Percentiles rank a stretch among this genome's conserved stretches.
Conservation (phyloP, 2,888 invertebrate genomes). For the Cepaea hortensis region DNA sequence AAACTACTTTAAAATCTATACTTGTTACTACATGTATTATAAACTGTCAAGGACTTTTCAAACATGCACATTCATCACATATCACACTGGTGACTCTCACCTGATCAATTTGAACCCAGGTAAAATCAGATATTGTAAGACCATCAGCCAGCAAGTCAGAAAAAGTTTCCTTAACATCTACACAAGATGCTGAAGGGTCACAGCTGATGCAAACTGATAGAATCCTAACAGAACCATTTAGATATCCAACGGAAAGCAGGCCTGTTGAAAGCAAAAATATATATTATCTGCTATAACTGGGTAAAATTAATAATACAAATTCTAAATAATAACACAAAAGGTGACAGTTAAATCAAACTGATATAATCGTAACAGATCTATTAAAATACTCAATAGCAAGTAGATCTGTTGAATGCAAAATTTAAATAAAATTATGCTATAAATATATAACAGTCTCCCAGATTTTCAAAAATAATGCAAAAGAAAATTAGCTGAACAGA, state of each 20-base stretch:
- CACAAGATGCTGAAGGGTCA: neutral
- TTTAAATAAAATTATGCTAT: neutral
- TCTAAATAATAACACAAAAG: too few relatives aligned
- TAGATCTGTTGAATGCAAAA: neutral
- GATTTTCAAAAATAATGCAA: too few relatives aligned
- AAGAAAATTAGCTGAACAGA: too few relatives aligned
- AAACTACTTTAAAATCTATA: too few relatives aligned
- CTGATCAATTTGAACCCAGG: neutral
- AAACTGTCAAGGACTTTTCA: too few relatives aligned
- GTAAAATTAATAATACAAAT: too few relatives aligned
- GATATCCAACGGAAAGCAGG: constrained; percentile 43
- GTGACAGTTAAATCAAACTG: neutral
- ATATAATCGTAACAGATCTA: neutral
- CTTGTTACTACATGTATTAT: too few relatives aligned
- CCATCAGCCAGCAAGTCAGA: constrained; percentile 1
- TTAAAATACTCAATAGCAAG: neutral
- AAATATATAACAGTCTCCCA: neutral
- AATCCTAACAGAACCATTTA: constrained; percentile 34
- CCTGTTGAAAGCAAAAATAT: constrained; percentile 19
- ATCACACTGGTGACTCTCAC: neutral
- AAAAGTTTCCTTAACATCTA: constrained; percentile 15
- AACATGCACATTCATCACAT: too few relatives aligned
- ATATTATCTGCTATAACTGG: neutral
- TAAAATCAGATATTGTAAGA: constrained; percentile 29
- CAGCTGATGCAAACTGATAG: neutral